Conservation (phyloP, 2,888 invertebrate species). For the Tubiluchus corallicola region DNA sequence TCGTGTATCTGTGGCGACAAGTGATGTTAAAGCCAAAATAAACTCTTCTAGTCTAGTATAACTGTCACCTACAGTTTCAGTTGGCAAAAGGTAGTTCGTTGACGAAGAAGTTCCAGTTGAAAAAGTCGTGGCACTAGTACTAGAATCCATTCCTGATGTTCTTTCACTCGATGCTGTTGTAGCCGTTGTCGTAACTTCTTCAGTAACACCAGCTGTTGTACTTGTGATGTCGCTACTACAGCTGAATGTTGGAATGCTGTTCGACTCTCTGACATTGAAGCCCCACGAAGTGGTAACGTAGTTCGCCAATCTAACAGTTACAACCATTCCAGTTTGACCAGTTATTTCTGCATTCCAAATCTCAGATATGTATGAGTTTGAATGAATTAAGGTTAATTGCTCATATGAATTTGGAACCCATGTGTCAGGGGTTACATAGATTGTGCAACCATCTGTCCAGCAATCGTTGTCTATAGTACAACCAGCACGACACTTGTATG, state of each 20-base stretch:
- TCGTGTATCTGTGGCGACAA: neutral
- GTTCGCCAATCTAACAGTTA: neutral
- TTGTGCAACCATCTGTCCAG: neutral
- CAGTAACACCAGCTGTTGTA: neutral
- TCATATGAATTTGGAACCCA: neutral
- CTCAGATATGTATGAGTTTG: neutral
- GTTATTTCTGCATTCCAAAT: neutral
- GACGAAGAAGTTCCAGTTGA: too few relatives aligned
- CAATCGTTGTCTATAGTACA: neutral
- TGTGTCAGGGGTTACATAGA: neutral
- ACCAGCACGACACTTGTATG: too few relatives aligned
- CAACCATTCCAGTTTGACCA: neutral
- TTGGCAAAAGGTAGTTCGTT: neutral
- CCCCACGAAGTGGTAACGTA: neutral
- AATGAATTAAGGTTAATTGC: neutral
- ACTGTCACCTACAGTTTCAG: neutral
- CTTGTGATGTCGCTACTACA: neutral
- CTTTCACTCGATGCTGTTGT: neutral
- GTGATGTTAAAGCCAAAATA: neutral
- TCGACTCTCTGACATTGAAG: neutral
- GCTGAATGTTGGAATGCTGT: neutral
- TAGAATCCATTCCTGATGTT: too few relatives aligned
- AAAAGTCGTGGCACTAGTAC: too few relatives aligned
- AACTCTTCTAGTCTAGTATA: neutral
- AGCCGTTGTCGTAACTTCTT: neutral